Conservation (phyloP, 2,888 invertebrate species). For the Tipula lateralis region DNA sequence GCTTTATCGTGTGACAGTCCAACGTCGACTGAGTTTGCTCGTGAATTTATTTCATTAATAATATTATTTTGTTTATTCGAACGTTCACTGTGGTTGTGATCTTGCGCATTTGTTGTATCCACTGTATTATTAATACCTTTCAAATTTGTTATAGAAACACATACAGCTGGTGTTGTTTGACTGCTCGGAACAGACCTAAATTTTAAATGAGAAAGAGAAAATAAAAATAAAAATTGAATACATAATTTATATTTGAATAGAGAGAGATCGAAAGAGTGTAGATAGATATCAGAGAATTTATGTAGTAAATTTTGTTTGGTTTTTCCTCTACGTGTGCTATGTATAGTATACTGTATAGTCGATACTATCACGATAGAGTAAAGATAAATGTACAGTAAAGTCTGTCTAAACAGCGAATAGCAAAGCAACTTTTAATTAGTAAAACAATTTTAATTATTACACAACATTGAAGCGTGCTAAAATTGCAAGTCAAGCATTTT, state of each 20-base stretch:
- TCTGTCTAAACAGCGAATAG: no score
- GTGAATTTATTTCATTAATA: background rate
- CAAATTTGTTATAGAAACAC: slow-evolving; percentile 26
- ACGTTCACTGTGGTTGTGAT: background rate
- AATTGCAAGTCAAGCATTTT: no score
- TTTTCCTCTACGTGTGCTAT: background rate
- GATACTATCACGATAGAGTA: background rate
- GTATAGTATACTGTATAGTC: no score
- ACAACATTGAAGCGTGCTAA: no score
- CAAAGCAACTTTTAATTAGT: no score
- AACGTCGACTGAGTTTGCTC: slow-evolving; percentile 44
- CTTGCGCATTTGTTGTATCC: background rate
- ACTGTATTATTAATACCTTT: background rate
- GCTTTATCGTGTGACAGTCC: slow-evolving; percentile 43
- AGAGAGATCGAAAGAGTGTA: no score
- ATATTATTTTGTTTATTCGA: slow-evolving; percentile 26
- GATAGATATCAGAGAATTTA: background rate
- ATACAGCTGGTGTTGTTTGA: slow-evolving; percentile 2
- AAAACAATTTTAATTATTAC: no score
- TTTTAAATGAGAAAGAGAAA: background rate
- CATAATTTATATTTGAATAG: background rate
- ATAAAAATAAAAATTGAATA: background rate
- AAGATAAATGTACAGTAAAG: no score
- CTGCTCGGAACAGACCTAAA: background rate
- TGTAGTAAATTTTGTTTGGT: background rate